Evolutionary conservation across 2,797 vertebrate genomes (phyloP).

Genomic region (Lagodon rhomboides): DNA sequence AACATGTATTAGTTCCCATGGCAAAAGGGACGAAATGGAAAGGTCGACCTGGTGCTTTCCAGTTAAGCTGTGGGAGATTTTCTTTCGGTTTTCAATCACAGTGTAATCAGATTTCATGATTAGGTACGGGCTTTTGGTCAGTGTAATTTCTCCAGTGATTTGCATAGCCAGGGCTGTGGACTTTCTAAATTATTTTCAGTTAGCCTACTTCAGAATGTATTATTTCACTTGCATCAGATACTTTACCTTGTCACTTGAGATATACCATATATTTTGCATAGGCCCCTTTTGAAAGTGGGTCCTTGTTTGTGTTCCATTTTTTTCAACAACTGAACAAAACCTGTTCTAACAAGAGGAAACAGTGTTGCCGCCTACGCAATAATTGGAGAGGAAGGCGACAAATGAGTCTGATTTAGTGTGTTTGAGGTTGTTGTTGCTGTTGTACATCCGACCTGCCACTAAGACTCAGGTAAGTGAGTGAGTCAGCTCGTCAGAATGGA

Average conservation of each 20-base stretch:
- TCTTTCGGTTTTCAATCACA: slow-evolving; percentile 76
- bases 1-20: slow-evolving; percentile 61
- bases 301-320: background rate
- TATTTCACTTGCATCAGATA: slow-evolving; percentile 18
- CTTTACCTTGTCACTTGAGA: slow-evolving; percentile 13
- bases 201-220: slow-evolving; percentile 28
- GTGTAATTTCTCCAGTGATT: slow-evolving; percentile 71
- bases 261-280: background rate
- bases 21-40: slow-evolving; percentile 59
- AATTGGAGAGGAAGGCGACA: background rate
- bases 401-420: background rate
- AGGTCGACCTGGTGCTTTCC: slow-evolving; percentile 70
- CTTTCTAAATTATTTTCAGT: slow-evolving; percentile 40
- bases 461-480: background rate
- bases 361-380: background rate
- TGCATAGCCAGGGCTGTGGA: slow-evolving; percentile 41
- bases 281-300: background rate
- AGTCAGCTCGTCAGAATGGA: background rate
- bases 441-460: background rate
- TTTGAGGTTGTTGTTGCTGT: slow-evolving; percentile 2
- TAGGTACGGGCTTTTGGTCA: slow-evolving; percentile 67
- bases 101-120: slow-evolving; percentile 78
- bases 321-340: slow-evolving; percentile 1
- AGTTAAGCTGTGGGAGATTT: slow-evolving; percentile 71
- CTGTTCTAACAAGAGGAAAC: background rate